These are phyloP conservation scores for Chloromyia formosa DNA, from an alignment of 2,888 invertebrate genomes.

Conservation along the genomic window DNA sequence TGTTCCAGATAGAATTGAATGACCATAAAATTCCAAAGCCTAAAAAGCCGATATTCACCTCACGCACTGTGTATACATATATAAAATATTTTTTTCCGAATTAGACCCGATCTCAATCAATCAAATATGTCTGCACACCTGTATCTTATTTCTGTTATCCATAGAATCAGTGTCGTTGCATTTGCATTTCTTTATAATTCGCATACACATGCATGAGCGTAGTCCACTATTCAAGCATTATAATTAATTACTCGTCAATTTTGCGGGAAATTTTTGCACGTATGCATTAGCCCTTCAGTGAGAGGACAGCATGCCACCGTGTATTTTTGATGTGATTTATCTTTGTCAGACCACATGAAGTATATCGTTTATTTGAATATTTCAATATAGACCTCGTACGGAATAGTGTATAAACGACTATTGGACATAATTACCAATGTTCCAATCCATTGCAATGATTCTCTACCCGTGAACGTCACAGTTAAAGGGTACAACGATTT, in stretches of 20 bases:
- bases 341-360: slow-evolving; percentile 31
- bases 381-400: neutral
- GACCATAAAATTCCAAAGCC: no score
- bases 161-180: slow-evolving; percentile 34
- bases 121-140: slow-evolving; percentile 40
- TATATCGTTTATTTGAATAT: slow-evolving; percentile 13
- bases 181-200: slow-evolving; percentile 28
- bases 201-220: neutral
- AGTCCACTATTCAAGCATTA: neutral
- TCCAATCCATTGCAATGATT: neutral
- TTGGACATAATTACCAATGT: neutral
- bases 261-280: slow-evolving; percentile 10
- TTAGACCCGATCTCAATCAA: slow-evolving; percentile 26
- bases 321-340: slow-evolving; percentile 33
- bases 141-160: slow-evolving; percentile 29
- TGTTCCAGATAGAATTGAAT: no score
- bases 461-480: neutral
- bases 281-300: slow-evolving; percentile 19
- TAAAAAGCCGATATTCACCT: no score
- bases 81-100: neutral
- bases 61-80: no score
- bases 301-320: slow-evolving; percentile 20
- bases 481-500: neutral
- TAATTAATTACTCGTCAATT: neutral
- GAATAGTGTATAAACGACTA: neutral